These are phyloP conservation scores for western clawed frog (Xenopus tropicalis) DNA, from an alignment of 2,113 vertebrate genomes.

Conservation along the genomic window UCB_Xtro_10.0 CM004449.2:104237501-104238000, in stretches of 20 bases:
- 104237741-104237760: constrained; percentile 15
- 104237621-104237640: no score
- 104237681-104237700: background rate
- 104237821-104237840: background rate
- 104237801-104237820: background rate
- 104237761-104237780: constrained; percentile 21
- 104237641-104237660: no score
- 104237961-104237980: constrained; percentile 6
- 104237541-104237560: no score
- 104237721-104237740: background rate
- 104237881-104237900: background rate
- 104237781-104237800: background rate
- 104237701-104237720: background rate
- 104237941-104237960: background rate
- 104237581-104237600: no score
- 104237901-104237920: background rate
- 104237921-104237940: no score
- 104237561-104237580: no score
- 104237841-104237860: background rate
- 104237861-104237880: background rate
- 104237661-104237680: no score
- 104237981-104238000: background rate
- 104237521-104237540: no score
- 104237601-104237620: no score
- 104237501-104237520: no score